A percentile compares a stretch with the other conserved stretches of the same genome.
phyloP scores from a whole-genome alignment of 2,797 vertebrate species.

The Perdix hodgsoniae region DNA sequence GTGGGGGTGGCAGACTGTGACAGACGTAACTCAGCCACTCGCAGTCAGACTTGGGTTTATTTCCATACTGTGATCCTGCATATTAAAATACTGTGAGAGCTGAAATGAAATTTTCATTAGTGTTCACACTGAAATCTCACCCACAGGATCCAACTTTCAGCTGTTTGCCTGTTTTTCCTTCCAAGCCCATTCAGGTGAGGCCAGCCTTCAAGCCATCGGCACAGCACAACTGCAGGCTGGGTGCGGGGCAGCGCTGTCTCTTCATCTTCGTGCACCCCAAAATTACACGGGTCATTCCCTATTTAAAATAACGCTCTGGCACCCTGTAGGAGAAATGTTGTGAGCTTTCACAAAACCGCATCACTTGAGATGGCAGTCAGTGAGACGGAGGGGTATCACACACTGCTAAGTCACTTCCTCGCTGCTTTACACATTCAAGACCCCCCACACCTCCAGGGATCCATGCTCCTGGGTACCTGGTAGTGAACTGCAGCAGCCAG shows the following conservation, averaged over 20 bases:
- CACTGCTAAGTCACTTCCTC: neutral
- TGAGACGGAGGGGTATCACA: neutral
- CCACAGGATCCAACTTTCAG: constrained; percentile 11
- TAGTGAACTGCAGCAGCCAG: neutral
- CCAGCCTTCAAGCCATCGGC: neutral
- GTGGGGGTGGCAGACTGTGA: constrained; percentile 42
- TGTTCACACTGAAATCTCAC: constrained; percentile 49
- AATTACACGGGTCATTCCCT: neutral
- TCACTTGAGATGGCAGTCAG: neutral
- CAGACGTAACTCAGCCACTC: constrained; percentile 57
- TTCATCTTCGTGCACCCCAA: neutral
- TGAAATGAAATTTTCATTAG: constrained; percentile 68
- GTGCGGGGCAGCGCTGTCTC: neutral
- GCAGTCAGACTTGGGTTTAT: constrained; percentile 49
- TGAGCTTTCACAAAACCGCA: neutral
- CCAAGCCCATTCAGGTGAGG: neutral
- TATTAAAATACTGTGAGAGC: constrained; percentile 70
- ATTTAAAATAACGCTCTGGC: neutral
- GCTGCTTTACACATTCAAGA: neutral
- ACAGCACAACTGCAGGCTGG: neutral
- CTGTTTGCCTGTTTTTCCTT: constrained; percentile 35
- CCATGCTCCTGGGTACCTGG: accelerated
- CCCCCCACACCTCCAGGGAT: neutral
- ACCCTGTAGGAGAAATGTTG: neutral
- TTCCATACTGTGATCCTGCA: constrained; percentile 64